Evolutionary conservation across 2,113 vertebrate genomes (phyloP), one percentile per base, ranked within the genome.

Genomic region (Hylia prasina): DNA sequence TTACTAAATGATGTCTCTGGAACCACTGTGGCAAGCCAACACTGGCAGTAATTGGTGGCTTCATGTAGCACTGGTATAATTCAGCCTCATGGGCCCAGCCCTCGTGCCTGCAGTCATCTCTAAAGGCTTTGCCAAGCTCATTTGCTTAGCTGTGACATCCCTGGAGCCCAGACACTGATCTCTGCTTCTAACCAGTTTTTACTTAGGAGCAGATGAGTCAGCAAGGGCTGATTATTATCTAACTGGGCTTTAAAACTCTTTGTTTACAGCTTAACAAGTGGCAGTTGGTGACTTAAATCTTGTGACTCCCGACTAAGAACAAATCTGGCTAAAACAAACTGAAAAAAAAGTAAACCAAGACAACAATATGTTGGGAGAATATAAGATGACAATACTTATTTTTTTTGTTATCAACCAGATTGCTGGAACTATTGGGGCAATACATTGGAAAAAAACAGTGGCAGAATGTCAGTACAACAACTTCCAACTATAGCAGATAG

Each of bases 41-140:
- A 15, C 19, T 61, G 50, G 56, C 39, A 64, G 47, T 58, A 75
- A 70, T 9, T 27, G 33, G 30, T 66, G 77, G 15, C 30, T 84
- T 57, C 8, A 7, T 5, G 1, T 11, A 47, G 53, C 2, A 0
- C 1, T 54, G 56, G 15, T 44, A 6, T 47, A 60, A 83, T 53
- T 69, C 68, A 73, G 72, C 25, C 24, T 25, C 21, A 1, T 1
- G 13, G 50, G 30, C 39, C 33, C 0, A 33, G n/a, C 27, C 28
- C 13, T 30, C 33, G 47, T 35, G 45, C 78, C 48, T 54, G 35
- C 8, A 57, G 42, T 45, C 13, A 22, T 6, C 45, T 20, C 14
- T 6, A 2, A 42, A 48, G 31, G 57, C 69, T 42, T 22, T 22
- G 28, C 58, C 40, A 56, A 42, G 28, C 19, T 15, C 5, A 7